Base-by-base conservation (phyloP, 2,797 vertebrate species). In the Coregonus suidteri region DNA sequence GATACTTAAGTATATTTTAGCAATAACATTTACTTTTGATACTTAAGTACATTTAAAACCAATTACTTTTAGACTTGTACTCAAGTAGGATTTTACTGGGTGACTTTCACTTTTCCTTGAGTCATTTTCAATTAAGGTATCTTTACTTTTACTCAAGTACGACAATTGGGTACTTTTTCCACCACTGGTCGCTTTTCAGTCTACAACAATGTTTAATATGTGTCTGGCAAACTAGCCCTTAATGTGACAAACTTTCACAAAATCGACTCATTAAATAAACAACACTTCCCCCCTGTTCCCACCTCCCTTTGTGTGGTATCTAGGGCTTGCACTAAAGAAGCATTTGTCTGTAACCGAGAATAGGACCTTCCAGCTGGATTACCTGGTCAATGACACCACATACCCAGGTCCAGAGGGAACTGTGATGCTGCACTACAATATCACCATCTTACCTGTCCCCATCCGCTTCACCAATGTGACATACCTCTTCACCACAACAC, bases 351-450 rank as follows among this genome's bases (percentile, higher is more conserved):
- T 98, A 88, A 94, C 89, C 0, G 97, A 97, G 91, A 97, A 93
- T 74, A 92, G 92, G 65, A 93, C 84, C 16, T 82, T 97, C 81
- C 96, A 94, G 87, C 82, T 99, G 83, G 91, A 95, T 54, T 96
- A 97, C 87, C 86, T 96, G 87, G 95, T 99, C 87, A 98, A 96
- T 14, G 98, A 99, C 93, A 97, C 96, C 0, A 96, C 96, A 62
- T 98, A 95, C 85, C 94, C 90, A 0, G 96, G 96, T 51, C 91
- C 93, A 0, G 85, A 96, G 66, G 94, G 95, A 78, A 88, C 93
- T 0, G 89, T 99, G 83, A 77, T 93, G 77, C 95, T 99, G 69
- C 96, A 96, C 86, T 99, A 98, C 87, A 98, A 98, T 1, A 92
- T 99, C 84, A 96, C 96, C 6, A 94, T 99, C 87, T 90, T 96